Evolutionary conservation across 2,888 invertebrate species (phyloP), one percentile per base, ranked within the genome.

Genomic region (Macrophya annulata): DNA sequence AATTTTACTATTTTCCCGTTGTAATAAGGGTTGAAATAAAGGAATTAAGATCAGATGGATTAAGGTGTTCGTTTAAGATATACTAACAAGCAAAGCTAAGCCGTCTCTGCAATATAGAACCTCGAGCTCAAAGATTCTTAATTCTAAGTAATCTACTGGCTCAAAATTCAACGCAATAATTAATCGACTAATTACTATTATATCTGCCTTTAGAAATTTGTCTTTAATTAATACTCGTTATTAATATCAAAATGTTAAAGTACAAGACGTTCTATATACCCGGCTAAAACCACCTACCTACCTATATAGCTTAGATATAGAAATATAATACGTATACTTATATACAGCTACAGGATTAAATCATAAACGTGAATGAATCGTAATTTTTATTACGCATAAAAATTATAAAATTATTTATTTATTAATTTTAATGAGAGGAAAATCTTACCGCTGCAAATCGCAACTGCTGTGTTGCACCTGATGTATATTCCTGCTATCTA

Each of bases 121-220:
- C 72, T 45, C 25, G 4, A 6, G 55, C 51, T 77, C 51, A 1
- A 43, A 77, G 77, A 55, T 77, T 55, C 77, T 77, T 77, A 51
- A 51, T 77, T 55, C 9, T 51, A 31, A 74, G 25, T 51, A 77
- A 51, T 77, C 48, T 37, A 51, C 76, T 40, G 51, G 12, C 51
- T 77, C 10, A 37, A 3, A 55, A 77, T 40, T 51, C 51, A 37
- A 77, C 55, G 51, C 31, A 77, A 31, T 51, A 77, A 77, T 77
- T 77, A 77, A 37, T 25, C 48, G 37, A 77, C 48, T 55, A 55
- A 77, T 77, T 77, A 77, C 37, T 55, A 45, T 1, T 12, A 17
- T 40, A 12, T 37, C 31, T 37, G 25, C 68, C 68, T 12, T 37
- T 6, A 10, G 37, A 68, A 37, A 37, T 37, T 37, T 17, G 4